phyloP scores from a whole-genome alignment of 2,888 invertebrate genomes.

The Prenolepis imparis region DNA sequence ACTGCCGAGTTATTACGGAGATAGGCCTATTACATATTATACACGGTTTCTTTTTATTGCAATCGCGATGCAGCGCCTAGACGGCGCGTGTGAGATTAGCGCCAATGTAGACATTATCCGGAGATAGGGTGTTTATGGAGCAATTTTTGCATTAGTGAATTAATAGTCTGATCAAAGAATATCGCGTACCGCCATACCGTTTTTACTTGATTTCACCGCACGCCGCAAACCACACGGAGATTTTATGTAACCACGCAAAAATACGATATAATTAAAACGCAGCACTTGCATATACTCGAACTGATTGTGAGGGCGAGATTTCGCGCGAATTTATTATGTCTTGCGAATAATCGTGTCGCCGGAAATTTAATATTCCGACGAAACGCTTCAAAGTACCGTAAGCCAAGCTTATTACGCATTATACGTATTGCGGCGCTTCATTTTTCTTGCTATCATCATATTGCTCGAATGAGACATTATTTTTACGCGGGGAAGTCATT shows the following conservation, averaged over 20 bases:
- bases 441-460: not conserved
- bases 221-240: not conserved
- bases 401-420: not conserved
- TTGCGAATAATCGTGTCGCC: not conserved
- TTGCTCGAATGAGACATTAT: not conserved
- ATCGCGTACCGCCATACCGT: not conserved
- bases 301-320: not conserved
- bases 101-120: conserved; percentile 74
- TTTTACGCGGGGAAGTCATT: conserved; percentile 1
- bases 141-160: conserved; percentile 71
- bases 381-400: not conserved
- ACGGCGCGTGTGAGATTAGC: conserved; percentile 69
- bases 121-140: conserved; percentile 76
- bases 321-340: conserved; percentile 23
- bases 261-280: conserved; percentile 41
- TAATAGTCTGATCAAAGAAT: conserved; percentile 34
- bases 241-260: not conserved
- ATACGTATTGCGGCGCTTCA: not conserved
- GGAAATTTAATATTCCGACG: not conserved
- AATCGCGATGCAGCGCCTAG: conserved; percentile 62
- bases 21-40: conserved; percentile 83
- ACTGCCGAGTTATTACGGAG: conserved; percentile 82
- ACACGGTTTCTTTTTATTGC: conserved; percentile 79
- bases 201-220: conserved; percentile 12
- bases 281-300: not conserved